Evolutionary conservation across 2,797 vertebrate species (phyloP).

Genomic region (Coreius guichenoti): DNA sequence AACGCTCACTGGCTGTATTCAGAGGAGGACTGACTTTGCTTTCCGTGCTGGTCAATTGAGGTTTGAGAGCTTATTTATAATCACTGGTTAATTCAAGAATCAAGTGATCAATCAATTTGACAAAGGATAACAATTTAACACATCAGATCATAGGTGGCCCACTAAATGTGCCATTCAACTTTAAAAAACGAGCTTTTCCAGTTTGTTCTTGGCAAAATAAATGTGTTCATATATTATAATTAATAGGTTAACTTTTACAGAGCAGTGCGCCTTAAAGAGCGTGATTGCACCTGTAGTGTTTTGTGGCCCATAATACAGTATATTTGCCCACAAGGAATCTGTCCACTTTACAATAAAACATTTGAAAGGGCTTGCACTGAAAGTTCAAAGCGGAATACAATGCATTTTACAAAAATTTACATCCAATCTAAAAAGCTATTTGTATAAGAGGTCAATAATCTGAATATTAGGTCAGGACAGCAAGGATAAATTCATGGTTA

Average conservation of each 20-base stretch:
- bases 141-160: neutral
- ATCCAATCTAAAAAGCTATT: neutral
- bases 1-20: neutral
- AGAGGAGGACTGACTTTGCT: neutral
- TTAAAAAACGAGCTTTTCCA: neutral
- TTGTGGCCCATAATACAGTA: neutral
- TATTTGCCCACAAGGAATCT: neutral
- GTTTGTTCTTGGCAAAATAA: conserved; percentile 5
- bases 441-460: neutral
- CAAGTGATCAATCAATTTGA: conserved; percentile 12
- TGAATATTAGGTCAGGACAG: neutral
- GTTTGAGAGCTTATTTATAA: neutral
- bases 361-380: neutral
- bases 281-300: neutral
- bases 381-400: neutral
- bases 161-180: neutral
- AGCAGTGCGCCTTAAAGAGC: neutral
- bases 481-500: neutral
- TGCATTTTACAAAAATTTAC: neutral
- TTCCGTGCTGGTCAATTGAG: neutral
- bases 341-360: conserved; percentile 3
- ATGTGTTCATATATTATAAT: neutral
- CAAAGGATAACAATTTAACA: neutral
- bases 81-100: neutral
- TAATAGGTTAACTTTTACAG: neutral